phyloP scores from a whole-genome alignment of 2,113 vertebrate species.

The Lampris incognitus region DNA sequence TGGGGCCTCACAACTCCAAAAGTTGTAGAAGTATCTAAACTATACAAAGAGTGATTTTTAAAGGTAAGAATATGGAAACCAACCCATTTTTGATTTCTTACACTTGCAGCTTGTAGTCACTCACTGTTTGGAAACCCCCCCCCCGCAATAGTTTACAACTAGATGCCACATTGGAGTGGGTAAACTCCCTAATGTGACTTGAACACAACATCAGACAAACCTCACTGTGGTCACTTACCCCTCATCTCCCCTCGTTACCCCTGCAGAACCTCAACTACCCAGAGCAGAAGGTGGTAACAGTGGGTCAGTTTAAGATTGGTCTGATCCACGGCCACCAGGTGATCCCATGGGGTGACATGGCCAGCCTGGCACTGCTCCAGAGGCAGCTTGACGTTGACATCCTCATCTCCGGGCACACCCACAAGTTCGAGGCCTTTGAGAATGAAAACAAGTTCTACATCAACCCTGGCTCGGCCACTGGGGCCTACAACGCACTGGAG shows the following conservation, averaged over 20 bases:
- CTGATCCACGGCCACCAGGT: conserved; percentile 99
- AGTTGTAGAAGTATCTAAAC: no score
- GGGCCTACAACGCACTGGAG: conserved; percentile 96
- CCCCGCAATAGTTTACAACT: neutral
- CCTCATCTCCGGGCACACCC: conserved; percentile 99
- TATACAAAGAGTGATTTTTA: no score
- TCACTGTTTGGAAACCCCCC: neutral
- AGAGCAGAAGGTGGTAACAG: conserved; percentile 98
- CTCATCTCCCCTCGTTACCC: neutral
- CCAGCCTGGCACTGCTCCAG: conserved; percentile 94
- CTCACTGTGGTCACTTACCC: no score
- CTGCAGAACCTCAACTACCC: conserved; percentile 97
- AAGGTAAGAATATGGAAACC: no score
- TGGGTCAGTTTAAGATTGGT: conserved; percentile 98
- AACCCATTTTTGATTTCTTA: no score
- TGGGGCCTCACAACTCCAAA: neutral
- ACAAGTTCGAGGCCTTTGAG: conserved; percentile 98
- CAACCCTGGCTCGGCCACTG: conserved; percentile 98
- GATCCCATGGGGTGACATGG: conserved; percentile 98
- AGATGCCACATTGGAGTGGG: neutral
- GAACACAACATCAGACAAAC: neutral
- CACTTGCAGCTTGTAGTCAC: neutral
- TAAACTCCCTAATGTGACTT: neutral
- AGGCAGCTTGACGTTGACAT: conserved; percentile 98
- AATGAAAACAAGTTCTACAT: conserved; percentile 99